A percentile compares a stretch with the other conserved stretches of the same genome.
phyloP scores from a whole-genome alignment of 2,888 invertebrate genomes.

The Argynnis bischoffii region DNA sequence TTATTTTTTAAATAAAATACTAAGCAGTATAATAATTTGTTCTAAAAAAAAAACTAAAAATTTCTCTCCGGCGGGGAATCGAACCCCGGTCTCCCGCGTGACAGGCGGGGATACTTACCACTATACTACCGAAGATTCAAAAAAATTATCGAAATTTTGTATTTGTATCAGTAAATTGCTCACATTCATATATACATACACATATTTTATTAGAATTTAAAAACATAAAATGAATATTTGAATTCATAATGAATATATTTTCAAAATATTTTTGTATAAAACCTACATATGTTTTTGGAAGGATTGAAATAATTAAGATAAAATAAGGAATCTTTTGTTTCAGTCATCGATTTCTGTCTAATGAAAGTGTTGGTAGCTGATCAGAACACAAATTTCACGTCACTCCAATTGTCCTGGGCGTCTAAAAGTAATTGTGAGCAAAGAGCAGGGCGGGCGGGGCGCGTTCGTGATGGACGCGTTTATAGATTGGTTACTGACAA shows the following conservation, averaged over 20 bases:
- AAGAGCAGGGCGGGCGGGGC: conserved; percentile 94
- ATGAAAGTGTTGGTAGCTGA: conserved; percentile 92
- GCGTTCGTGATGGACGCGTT: conserved; percentile 92
- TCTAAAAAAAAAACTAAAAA: conserved; percentile 7
- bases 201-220: no score
- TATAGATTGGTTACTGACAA: conserved; percentile 88
- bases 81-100: conserved; percentile 84
- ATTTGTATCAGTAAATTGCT: background rate
- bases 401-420: conserved; percentile 92
- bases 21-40: no score
- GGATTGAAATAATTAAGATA: background rate
- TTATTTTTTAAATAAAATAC: no score
- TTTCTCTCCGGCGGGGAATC: conserved; percentile 77
- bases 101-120: conserved; percentile 83
- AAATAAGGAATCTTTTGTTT: conserved; percentile 39
- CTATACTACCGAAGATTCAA: conserved; percentile 81
- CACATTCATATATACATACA: no score
- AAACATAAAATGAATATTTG: no score
- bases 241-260: no score
- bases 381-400: conserved; percentile 88
- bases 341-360: conserved; percentile 97
- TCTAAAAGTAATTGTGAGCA: conserved; percentile 94
- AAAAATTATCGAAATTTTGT: no score
- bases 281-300: no score
- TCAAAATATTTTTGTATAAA: no score